A percentile compares a stretch with the other conserved stretches of the same genome.
These are phyloP conservation scores for Malaclemys terrapin DNA, from an alignment of 2,113 vertebrate species.

Conservation along the genomic window DNA sequence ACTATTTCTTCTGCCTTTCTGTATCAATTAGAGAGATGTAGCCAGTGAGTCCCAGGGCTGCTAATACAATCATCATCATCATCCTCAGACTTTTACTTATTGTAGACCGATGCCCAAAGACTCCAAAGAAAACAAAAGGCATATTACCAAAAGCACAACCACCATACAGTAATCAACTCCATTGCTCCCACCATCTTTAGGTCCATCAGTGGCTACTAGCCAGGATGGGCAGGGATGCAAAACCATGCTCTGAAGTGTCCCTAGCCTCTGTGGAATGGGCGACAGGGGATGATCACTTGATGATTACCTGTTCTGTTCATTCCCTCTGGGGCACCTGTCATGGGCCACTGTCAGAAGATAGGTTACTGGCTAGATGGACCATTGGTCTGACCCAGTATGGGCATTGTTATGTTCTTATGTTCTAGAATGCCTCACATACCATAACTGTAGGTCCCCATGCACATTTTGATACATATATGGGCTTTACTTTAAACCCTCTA, in stretches of 20 bases:
- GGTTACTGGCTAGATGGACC: too few species aligned
- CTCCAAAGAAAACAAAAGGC: not conserved
- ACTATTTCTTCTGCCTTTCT: not conserved
- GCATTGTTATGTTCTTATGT: too few species aligned
- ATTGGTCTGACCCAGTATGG: too few species aligned
- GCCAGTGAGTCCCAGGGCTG: not conserved
- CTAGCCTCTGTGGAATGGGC: too few species aligned
- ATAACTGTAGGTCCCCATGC: fast-evolving
- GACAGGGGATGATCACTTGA: too few species aligned
- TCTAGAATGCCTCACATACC: not conserved
- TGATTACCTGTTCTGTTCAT: too few species aligned
- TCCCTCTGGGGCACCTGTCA: too few species aligned
- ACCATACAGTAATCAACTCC: not conserved
- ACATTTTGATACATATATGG: not conserved
- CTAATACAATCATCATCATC: not conserved
- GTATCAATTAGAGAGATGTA: not conserved
- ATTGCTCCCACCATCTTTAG: not conserved
- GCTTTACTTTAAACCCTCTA: not conserved
- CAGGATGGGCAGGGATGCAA: too few species aligned
- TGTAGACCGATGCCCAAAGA: not conserved
- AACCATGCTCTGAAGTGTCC: too few species aligned
- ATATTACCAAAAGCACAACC: not conserved
- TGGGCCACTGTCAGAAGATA: too few species aligned
- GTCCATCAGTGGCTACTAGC: too few species aligned
- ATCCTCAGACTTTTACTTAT: not conserved